A percentile compares a stretch with the other conserved stretches of the same genome.
Evolutionary conservation across 2,888 invertebrate genomes (phyloP).

Genomic region (Stenichneumon culpator): DNA sequence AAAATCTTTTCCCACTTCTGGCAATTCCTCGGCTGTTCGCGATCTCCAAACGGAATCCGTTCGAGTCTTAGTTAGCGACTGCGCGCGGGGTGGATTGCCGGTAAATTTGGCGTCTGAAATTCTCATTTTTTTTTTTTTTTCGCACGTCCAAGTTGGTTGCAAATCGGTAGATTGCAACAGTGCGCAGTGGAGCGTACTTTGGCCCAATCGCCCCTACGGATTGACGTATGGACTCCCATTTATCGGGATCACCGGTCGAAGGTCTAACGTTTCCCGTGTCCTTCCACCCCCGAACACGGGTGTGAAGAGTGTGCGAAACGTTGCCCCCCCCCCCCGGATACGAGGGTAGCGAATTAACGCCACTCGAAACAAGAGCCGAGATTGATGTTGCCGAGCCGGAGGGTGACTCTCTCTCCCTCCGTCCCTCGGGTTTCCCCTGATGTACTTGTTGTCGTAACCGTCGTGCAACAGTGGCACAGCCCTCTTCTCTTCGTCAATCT

Average conservation of each 20-base stretch:
- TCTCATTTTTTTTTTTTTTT: no score
- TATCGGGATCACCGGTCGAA: conserved; percentile 77
- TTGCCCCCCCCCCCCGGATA: conserved; percentile 68
- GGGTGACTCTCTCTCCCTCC: conserved; percentile 39
- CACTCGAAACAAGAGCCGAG: conserved; percentile 81
- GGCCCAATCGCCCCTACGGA: conserved; percentile 37
- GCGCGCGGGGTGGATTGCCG: no score
- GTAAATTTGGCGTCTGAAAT: no score
- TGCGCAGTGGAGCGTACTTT: no score
- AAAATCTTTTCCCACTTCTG: no score
- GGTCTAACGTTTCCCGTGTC: conserved; percentile 60
- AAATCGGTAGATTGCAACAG: no score
- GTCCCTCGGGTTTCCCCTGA: conserved; percentile 25
- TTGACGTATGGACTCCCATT: conserved; percentile 80
- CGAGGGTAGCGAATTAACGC: conserved; percentile 83
- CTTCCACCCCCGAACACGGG: conserved; percentile 47
- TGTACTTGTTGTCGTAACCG: conserved; percentile 42
- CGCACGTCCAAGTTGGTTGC: no score
- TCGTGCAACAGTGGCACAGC: conserved; percentile 26
- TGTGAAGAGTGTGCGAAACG: conserved; percentile 67
- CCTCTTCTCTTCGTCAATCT: conserved; percentile 61
- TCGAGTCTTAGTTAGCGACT: no score
- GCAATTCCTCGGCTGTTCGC: no score
- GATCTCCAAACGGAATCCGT: no score
- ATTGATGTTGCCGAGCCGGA: conserved; percentile 79